Evolutionary conservation across 2,888 invertebrate genomes (phyloP).

Genomic region (Lutraria lutraria): DNA sequence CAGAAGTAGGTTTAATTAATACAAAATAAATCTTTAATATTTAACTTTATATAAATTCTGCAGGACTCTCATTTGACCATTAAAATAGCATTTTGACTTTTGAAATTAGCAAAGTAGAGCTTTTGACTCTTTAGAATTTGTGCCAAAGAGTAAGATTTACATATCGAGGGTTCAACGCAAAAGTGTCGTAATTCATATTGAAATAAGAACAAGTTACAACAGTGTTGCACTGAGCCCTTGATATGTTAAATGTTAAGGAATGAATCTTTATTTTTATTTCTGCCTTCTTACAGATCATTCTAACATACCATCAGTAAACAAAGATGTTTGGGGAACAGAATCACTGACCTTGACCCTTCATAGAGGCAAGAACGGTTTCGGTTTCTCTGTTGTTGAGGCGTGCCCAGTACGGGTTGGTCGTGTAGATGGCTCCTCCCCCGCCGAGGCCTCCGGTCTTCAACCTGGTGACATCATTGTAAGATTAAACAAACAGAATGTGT

Average conservation of each 20-base stretch:
- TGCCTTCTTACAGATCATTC: constrained; percentile 73
- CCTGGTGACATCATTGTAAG: constrained; percentile 83
- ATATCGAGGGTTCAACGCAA: too few relatives aligned
- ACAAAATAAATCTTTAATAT: neutral
- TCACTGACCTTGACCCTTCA: constrained; percentile 75
- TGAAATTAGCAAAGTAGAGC: too few relatives aligned
- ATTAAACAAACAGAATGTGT: constrained; percentile 85
- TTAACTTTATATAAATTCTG: too few relatives aligned
- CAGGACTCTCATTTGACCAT: too few relatives aligned
- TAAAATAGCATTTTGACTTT: too few relatives aligned
- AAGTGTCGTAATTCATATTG: too few relatives aligned
- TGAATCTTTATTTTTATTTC: too few relatives aligned
- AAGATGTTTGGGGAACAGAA: constrained; percentile 83
- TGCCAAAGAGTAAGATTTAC: too few relatives aligned
- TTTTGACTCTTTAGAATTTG: too few relatives aligned
- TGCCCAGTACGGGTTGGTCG: constrained; percentile 85
- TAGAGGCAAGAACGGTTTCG: constrained; percentile 84
- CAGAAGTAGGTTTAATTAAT: constrained; percentile 66
- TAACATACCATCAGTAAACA: constrained; percentile 81
- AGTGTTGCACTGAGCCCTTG: too few relatives aligned
- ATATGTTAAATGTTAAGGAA: too few relatives aligned
- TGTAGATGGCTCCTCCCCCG: constrained; percentile 84
- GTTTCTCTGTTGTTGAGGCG: constrained; percentile 85
- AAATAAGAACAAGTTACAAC: too few relatives aligned
- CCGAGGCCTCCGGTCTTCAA: constrained; percentile 81